phyloP scores from a whole-genome alignment of 2,797 vertebrate genomes.

The Smutsia gigantea region DNA sequence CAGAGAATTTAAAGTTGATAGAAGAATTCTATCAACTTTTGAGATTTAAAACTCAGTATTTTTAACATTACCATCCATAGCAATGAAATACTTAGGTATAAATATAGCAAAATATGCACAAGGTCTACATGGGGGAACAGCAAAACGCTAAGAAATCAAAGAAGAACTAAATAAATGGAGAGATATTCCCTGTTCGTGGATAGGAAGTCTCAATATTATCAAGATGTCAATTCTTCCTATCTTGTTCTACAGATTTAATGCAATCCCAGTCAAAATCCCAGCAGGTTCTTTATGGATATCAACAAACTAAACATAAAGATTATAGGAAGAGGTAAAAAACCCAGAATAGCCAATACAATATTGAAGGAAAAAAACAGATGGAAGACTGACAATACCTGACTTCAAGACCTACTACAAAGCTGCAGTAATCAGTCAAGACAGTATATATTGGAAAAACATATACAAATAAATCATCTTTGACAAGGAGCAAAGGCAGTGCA shows the following conservation, averaged over 20 bases:
- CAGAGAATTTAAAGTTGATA: neutral
- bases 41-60: neutral
- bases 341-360: neutral
- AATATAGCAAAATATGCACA: neutral
- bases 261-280: neutral
- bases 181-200: neutral
- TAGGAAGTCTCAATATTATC: neutral
- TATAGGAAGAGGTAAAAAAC: neutral
- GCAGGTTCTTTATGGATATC: neutral
- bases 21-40: neutral
- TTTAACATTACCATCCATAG: neutral
- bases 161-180: neutral
- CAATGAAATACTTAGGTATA: neutral
- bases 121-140: neutral
- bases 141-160: neutral
- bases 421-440: neutral
- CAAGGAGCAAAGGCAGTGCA: neutral
- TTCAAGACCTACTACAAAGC: neutral
- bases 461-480: neutral
- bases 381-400: neutral
- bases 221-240: neutral
- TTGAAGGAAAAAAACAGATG: neutral
- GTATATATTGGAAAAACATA: neutral
- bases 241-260: neutral
- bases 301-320: neutral